phyloP scores from a whole-genome alignment of 2,113 vertebrate species.

The Siphamia tubifer region DNA sequence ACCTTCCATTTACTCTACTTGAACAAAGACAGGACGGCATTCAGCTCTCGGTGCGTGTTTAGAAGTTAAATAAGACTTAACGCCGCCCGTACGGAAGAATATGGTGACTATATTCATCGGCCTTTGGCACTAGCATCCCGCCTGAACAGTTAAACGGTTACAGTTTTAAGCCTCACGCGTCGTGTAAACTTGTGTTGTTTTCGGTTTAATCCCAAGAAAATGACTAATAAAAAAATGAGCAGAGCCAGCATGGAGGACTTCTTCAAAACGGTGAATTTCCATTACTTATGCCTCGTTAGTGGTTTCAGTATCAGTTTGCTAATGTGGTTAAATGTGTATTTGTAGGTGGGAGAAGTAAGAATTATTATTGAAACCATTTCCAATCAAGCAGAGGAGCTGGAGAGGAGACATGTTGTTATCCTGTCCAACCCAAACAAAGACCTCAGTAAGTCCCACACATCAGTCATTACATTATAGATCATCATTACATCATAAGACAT shows the following conservation, averaged over 20 bases:
- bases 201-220: too few relatives aligned
- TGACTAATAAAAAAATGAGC: too few relatives aligned
- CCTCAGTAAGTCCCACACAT: conserved; percentile 79
- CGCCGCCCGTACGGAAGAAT: not conserved
- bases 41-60: too few relatives aligned
- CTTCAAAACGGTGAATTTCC: conserved; percentile 85
- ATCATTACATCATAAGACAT: too few relatives aligned
- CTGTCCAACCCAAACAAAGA: conserved; percentile 88
- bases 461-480: not conserved
- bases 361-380: conserved; percentile 83
- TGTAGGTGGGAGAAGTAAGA: conserved; percentile 87
- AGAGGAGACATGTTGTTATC: conserved; percentile 86
- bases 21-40: too few relatives aligned
- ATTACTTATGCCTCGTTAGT: not conserved
- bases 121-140: not conserved
- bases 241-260: conserved; percentile 88
- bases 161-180: too few relatives aligned
- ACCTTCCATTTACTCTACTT: not conserved
- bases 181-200: too few relatives aligned
- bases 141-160: too few relatives aligned
- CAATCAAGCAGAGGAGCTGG: conserved; percentile 85
- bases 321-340: not conserved
- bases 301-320: not conserved
- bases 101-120: not conserved
- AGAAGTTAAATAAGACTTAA: not conserved